Evolutionary conservation across 2,113 vertebrate species (phyloP), one percentile per base, ranked within the genome.

Genomic region (Forbesichthys agassizii): DNA sequence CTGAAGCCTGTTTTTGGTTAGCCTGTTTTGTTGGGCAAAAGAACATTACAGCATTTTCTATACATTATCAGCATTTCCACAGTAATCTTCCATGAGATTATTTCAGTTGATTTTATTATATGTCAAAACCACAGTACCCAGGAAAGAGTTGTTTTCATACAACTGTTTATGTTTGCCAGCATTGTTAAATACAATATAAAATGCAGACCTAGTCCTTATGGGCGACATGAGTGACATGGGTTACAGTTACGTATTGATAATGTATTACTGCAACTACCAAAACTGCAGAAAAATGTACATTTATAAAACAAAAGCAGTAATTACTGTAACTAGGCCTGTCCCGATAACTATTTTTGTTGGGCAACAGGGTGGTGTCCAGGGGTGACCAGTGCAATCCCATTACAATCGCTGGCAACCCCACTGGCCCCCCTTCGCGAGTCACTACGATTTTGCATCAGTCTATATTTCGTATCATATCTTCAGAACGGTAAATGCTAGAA

Each of bases 131-230:
- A 2, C 69, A 48, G 51, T 55, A 68, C 49, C 13, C 55, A 75
- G 66, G 13, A 66, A 53, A 58, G 51, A 18, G 42, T 52, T 59
- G 55, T 71, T 79, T 65, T 79, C 13, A 73, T 57, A 69, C 1
- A 59, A 62, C 47, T 70, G 69, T 80, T 75, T 85, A 78, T 84
- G 81, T 64, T 67, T 68, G 46, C 66, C 66, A 68, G 63, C 67
- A 69, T 68, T 47, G 47, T 57, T 52, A 69, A 20, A 66, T 75
- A 86, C 64, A 79, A 85, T 79, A 84, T 60, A 90, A 86, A 90
- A 86, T 79, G 77, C 77, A 81, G 51, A 84, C 56, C 64, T 73
- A 78, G 64, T 77, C 65, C 73, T 73, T 68, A 69, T 69, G 71
- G 66, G 65, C 62, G 48, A 69, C 51, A 74, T 20, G 48, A 71